Evolutionary conservation across 2,888 invertebrate genomes (phyloP), one percentile per base, ranked within the genome.

Genomic region (Eupsilia transversa): DNA sequence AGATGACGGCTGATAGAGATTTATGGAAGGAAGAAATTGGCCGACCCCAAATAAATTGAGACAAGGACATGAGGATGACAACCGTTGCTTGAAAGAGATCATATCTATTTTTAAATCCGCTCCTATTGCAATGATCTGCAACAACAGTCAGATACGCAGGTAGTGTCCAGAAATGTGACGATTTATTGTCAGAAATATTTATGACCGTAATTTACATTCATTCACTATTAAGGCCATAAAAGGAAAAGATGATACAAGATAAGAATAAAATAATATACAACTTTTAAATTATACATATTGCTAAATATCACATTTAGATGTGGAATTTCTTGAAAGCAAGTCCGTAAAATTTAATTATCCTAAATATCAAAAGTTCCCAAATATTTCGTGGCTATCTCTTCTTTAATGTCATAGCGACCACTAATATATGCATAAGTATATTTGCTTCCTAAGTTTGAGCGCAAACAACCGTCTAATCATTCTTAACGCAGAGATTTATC

Each of bases 301-400:
- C 59, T 52, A 59, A 80, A 80, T 80, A 14, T 20, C 14, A 78
- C 27, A 35, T 80, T 73, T 30, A 57, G 38, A 64, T 27, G 23
- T 3, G n/a, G n/a, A 65, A 61, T 41, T 41, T 59, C 46, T 64
- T 64, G 14, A 77, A 64, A 65, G n/a, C n/a, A 14, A 14, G 23
- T 3, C 33, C 70, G 79, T 79, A 61, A 78, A 83, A 78, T 78
- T 70, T 70, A 38, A 79, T 61, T 70, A 78, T 27, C 12, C 30
- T 41, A 7, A 49, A n/a, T 35, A n/a, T 54, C n/a, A 17, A 57
- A 60, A 20, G 7, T 49, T 49, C 35, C 14, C 56, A 77, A 64
- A 59, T 59, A 79, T 65, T 69, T 65, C 20, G 49, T 30, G 41
- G 27, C 20, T 23, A 70, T 30, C 12, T 52, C 3, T 52, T 52